These are phyloP conservation scores for Nansenia antarctica DNA, from an alignment of 2,113 vertebrate species.

Conservation along the genomic window DNA sequence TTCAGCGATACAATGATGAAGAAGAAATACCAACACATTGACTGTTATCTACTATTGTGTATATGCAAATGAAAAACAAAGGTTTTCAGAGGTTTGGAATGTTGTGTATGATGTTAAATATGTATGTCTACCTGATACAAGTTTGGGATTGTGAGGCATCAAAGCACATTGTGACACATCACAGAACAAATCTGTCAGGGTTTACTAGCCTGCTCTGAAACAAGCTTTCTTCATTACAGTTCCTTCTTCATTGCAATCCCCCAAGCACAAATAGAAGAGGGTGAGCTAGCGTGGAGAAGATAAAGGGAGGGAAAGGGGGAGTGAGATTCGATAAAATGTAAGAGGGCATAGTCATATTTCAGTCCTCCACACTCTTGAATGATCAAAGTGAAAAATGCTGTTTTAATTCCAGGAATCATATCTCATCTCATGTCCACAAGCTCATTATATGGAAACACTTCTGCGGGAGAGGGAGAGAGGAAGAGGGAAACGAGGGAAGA, in stretches of 20 bases:
- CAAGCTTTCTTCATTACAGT: conserved; percentile 60
- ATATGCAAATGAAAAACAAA: conserved; percentile 1
- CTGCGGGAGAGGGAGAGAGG: conserved; percentile 56
- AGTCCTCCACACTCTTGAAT: conserved; percentile 50
- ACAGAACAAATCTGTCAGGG: background rate
- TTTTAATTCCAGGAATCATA: conserved; percentile 74
- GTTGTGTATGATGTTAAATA: conserved; percentile 19
- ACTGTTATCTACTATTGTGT: background rate
- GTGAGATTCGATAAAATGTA: conserved; percentile 56
- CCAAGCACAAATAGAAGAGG: conserved; percentile 51
- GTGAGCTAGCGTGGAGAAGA: conserved; percentile 48
- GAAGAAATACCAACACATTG: background rate
- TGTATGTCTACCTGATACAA: conserved; percentile 46
- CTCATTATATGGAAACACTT: conserved; percentile 67
- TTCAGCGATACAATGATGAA: background rate
- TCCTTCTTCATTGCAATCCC: conserved; percentile 58
- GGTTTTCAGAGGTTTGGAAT: background rate
- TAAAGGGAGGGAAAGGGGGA: conserved; percentile 49
- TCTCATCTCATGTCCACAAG: conserved; percentile 69
- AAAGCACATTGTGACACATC: conserved; percentile 43
- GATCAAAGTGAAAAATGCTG: conserved; percentile 72
- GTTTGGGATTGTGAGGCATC: conserved; percentile 37
- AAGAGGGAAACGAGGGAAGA: conserved; percentile 13
- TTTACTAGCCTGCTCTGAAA: background rate
- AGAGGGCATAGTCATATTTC: conserved; percentile 60